Base-by-base conservation (phyloP, 64 coral and sea anemone species). In the Montipora cactus region DNA sequence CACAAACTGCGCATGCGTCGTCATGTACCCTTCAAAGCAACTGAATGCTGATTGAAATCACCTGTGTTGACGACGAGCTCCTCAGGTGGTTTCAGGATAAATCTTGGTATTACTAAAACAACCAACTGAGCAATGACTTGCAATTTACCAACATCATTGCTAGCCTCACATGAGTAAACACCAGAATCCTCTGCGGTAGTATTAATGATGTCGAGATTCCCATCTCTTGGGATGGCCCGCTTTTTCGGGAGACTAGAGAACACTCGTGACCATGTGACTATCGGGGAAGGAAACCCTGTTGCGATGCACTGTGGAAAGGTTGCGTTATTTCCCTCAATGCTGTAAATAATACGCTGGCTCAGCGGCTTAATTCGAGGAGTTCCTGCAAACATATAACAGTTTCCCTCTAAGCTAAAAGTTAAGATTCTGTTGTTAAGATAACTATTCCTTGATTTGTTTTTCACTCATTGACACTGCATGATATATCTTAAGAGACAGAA, bases 181-280 rank as follows among this genome's bases (percentile, higher is more conserved):
- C 92, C 92, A 50, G 92, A 93, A 78, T 93, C 92, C 3, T 45
- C 69, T 8, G n/a, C 49, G 14, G 22, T 67, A 12, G 76, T 67
- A 25, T 61, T 81, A 28, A 75, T n/a, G 18, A 93, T 93, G 49
- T 44, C 55, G 13, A 93, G 58, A 59, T 88, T 73, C 16, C 47
- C 91, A n/a, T 81, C 7, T 10, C 16, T 88, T 10, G 77, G n/a
- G 23, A 88, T 2, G 7, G 11, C 19, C 15, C 92, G 53, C 23
- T 4, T 50, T 9, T 79, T 45, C 18, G 92, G 84, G 6, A 93
- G 70, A 57, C 77, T 87, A 9, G 59, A 76, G 73, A 88, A 88
- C 5, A 88, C 46, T 79, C 87, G 85, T 50, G 85, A 62, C 92
- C 92, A 93, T 75, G 76, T 87, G 75, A 93, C 50, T 10, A 52